A percentile compares a stretch with the other conserved stretches of the same genome.
phyloP scores from a whole-genome alignment of 2,113 vertebrate species.

The Equus przewalskii region DNA sequence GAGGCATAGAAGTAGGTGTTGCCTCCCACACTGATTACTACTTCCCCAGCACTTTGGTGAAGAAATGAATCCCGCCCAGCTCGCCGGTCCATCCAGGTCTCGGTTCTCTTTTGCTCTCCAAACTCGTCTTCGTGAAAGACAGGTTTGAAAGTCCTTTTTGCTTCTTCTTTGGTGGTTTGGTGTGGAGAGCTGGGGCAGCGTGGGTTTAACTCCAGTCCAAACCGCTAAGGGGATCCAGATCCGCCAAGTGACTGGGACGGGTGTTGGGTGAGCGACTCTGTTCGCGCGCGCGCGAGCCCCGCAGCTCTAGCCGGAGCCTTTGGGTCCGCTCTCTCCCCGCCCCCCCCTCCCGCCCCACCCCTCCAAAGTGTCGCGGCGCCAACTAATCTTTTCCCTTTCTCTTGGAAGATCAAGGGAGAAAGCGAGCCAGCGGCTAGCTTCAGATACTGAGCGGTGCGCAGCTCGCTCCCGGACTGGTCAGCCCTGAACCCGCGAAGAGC shows the following conservation, averaged over 20 bases:
- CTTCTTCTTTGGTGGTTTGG: background rate
- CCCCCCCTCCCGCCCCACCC: conserved; percentile 54
- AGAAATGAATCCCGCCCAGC: conserved; percentile 57
- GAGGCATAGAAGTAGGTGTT: conserved; percentile 5
- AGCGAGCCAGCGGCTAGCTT: conserved; percentile 75
- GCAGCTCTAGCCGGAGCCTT: conserved; percentile 52
- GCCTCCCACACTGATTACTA: background rate
- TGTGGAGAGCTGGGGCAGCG: background rate
- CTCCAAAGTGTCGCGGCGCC: conserved; percentile 62
- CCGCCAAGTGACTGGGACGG: background rate
- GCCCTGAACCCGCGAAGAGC: conserved; percentile 61
- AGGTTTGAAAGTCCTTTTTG: conserved; percentile 74
- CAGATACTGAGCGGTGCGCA: conserved; percentile 75
- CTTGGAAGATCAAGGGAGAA: conserved; percentile 86
- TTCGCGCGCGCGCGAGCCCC: conserved; percentile 52
- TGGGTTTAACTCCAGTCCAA: background rate
- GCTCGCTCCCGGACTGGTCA: conserved; percentile 13
- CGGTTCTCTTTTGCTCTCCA: conserved; percentile 47
- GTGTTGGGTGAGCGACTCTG: background rate
- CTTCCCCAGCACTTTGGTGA: conserved; percentile 50
- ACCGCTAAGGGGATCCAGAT: background rate
- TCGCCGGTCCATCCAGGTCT: background rate
- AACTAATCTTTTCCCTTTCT: conserved; percentile 80
- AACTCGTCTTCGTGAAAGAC: conserved; percentile 25
- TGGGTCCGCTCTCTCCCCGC: conserved; percentile 30